Percentiles rank a stretch among this genome's conserved stretches.
Evolutionary conservation across 2,888 invertebrate species (phyloP).

Genomic region (Xanthia icteritia): DNA sequence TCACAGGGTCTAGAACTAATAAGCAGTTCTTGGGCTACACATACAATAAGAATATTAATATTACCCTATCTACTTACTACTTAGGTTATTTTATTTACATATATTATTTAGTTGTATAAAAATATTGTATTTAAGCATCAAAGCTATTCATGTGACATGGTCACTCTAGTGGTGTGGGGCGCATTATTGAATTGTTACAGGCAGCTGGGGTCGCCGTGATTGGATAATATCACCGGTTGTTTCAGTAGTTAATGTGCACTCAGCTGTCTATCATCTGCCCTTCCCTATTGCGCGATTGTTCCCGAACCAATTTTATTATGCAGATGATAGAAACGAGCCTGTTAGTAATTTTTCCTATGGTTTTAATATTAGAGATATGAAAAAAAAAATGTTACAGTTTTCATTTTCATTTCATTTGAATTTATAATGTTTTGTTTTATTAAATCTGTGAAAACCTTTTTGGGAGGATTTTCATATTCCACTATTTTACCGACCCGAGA

Average conservation of each 20-base stretch:
- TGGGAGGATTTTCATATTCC: not conserved
- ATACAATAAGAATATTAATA: not conserved
- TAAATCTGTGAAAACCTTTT: not conserved
- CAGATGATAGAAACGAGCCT: slow-evolving; percentile 6
- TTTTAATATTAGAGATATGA: not conserved
- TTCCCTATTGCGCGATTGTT: slow-evolving; percentile 71
- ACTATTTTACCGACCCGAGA: too few species aligned
- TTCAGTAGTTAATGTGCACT: slow-evolving; percentile 59
- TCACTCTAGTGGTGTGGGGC: slow-evolving; percentile 61
- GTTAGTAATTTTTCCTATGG: not conserved
- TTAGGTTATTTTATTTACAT: too few species aligned
- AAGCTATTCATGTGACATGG: slow-evolving; percentile 29
- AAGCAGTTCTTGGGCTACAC: not conserved
- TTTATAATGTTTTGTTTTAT: not conserved
- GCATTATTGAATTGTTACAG: slow-evolving; percentile 77
- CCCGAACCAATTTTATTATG: slow-evolving; percentile 38
- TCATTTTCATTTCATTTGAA: too few species aligned
- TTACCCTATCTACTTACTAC: not conserved
- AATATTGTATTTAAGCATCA: too few species aligned
- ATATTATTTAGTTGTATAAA: too few species aligned
- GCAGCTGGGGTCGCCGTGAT: slow-evolving; percentile 77
- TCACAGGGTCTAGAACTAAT: not conserved
- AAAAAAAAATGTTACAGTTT: not conserved
- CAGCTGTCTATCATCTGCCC: slow-evolving; percentile 63
- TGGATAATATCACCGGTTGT: slow-evolving; percentile 78